These are phyloP conservation scores for Podotricha telesiphe DNA, from an alignment of 2,888 invertebrate genomes.

Conservation along the genomic window DNA sequence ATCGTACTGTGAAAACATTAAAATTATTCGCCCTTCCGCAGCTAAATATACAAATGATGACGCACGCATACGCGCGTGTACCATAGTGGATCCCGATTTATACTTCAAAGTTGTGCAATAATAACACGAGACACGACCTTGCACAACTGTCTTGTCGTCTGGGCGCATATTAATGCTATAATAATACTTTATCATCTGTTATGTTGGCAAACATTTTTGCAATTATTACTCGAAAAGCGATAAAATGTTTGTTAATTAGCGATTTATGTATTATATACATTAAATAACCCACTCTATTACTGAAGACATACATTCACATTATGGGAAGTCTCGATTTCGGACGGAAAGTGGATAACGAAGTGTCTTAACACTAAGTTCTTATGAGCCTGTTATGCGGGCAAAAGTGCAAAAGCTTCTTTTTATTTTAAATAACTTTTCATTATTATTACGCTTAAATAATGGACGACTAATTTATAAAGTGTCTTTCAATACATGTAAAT, in stretches of 20 bases:
- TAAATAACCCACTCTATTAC: too few species aligned
- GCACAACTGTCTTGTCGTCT: conserved; percentile 71
- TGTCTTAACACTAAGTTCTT: too few species aligned
- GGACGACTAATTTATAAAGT: not conserved
- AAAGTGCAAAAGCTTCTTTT: too few species aligned
- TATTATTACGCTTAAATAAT: not conserved
- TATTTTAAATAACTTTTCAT: not conserved
- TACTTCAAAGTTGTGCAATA: conserved; percentile 77
- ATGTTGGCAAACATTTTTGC: conserved; percentile 5
- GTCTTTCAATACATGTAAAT: conserved; percentile 46
- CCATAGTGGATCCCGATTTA: conserved; percentile 70
- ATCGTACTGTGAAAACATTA: conserved; percentile 65
- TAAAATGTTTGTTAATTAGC: conserved; percentile 4
- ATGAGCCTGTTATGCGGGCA: too few species aligned
- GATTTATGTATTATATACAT: not conserved
- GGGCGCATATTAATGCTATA: conserved; percentile 52
- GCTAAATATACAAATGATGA: conserved; percentile 77
- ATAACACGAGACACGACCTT: conserved; percentile 75
- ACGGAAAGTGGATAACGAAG: too few species aligned
- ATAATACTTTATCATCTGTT: conserved; percentile 25
- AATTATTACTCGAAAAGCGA: conserved; percentile 13
- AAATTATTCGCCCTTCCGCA: conserved; percentile 75
- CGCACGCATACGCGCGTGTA: conserved; percentile 70
- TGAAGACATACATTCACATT: too few species aligned
- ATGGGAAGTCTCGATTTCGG: too few species aligned